Base-by-base conservation (phyloP, 2,797 vertebrate genomes). In the Spizella passerina region DNA sequence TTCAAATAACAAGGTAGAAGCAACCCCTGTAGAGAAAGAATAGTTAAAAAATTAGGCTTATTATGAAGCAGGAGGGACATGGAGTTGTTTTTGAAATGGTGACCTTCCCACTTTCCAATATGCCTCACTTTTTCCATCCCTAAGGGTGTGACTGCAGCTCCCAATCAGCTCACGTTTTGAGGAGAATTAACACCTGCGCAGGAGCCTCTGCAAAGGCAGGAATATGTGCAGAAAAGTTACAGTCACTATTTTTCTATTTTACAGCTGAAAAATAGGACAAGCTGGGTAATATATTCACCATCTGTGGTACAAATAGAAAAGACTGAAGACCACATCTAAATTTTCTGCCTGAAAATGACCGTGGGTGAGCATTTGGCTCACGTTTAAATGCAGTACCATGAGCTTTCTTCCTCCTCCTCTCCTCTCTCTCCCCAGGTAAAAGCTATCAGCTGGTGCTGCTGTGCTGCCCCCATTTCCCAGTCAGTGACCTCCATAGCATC, bases 231-330 rank as follows among this genome's bases (percentile, higher is more conserved):
- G 71, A 80, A 94, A 87, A 80, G 29, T 63, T 14, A 55, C 17
- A 70, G 55, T 44, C 82, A 69, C n/a, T 32, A 32, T 55, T 55
- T 55, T 55, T 55, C 53, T 7, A 32, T 22, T 55, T 32, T 55
- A 55, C 59, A 49, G 49, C 18, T 80, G 6, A 82, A 77, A 94
- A 79, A 41, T n/a, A 52, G 71, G 71, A 94, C 78, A 70, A 87
- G 38, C 60, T 66, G 36, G 30, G 15, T 81, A 61, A 89, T n/a
- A 13, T 34, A 75, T 82, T 92, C 82, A 81, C 87, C 61, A 83
- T 52, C 79, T 88, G 69, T 57, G 57, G 53, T 41, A 94, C 72
- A 76, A 86, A 95, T 14, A 83, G 79, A 71, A 81, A 89, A 89
- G 57, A 44, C 79, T 73, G 72, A 85, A 88, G 79, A 80, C 64